Evolutionary conservation across 2,888 invertebrate genomes (phyloP), one percentile per base, ranked within the genome.

Genomic region (Amphipoea oculea): DNA sequence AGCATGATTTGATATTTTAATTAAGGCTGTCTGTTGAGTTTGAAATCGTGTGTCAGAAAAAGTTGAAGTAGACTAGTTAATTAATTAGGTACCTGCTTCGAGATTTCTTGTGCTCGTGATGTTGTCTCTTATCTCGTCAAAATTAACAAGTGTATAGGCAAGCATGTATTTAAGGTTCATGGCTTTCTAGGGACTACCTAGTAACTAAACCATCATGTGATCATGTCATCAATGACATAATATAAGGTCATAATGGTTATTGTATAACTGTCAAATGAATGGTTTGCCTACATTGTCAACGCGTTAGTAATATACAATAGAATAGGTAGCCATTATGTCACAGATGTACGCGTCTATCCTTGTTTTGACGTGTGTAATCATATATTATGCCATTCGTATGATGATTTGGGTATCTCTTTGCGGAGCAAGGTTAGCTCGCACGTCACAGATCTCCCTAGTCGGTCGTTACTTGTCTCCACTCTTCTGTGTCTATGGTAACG

Each of bases 1-100:
- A 66, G 63, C 73, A 74, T 81, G 62, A 82, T 73, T 82, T 72
- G 51, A 84, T 74, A 29, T 72, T 78, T 78, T 81, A 81, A 71
- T 79, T 79, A 75, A 54, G 14, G 36, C 60, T 68, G 60, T 67
- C 63, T 69, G 42, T 45, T 71, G 29, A 45, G 7, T 57, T 73
- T 29, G n/a, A 65, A 20, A 54, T 66, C 7, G 65, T 62, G 65
- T 14, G 20, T 62, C 54, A 67, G 54, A 74, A 68, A 67, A 69
- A 23, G 54, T 67, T 70, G 14, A n/a, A 48, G 12, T 73, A 63
- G 67, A 82, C 42, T 72, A 23, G 12, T 71, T 81, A 69, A 70
- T 77, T 69, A 77, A 20, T 1, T 29, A n/a, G n/a, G n/a, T n/a
- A 63, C 72, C 1, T 29, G 36, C 72, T 45, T 73, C 12, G 54